Evolutionary conservation across 1,140 invertebrate genomes (phyloP).

Genomic region (Drosophila ercepeae): DNA sequence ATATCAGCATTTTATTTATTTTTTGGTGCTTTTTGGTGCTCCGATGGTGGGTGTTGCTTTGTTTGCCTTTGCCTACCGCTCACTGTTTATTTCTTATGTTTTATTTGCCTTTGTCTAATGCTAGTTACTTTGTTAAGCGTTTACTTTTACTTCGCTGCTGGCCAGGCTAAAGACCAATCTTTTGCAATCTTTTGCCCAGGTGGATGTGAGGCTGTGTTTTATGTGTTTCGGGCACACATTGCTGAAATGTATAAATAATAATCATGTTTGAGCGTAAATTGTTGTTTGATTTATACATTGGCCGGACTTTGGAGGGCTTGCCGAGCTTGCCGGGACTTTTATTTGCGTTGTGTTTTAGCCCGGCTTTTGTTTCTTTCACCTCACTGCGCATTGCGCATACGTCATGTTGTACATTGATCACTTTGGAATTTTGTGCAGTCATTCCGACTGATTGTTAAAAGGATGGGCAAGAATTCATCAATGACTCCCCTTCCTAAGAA

Average conservation of each 20-base stretch:
- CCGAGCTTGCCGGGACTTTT: slow-evolving; percentile 22
- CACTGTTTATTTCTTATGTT: slow-evolving; percentile 33
- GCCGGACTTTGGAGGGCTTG: slow-evolving; percentile 44
- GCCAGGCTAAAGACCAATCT: slow-evolving; percentile 38
- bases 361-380: slow-evolving; percentile 31
- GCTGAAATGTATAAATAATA: slow-evolving; percentile 73
- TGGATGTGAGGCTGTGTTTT: slow-evolving; percentile 43
- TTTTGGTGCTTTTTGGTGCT: slow-evolving; percentile 21
- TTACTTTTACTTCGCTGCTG: slow-evolving; percentile 60
- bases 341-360: slow-evolving; percentile 15
- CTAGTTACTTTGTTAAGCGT: slow-evolving; percentile 55
- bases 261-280: slow-evolving; percentile 65
- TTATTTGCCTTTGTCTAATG: slow-evolving; percentile 54
- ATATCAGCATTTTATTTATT: slow-evolving; percentile 70
- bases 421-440: slow-evolving; percentile 12
- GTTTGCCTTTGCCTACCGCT: slow-evolving; percentile 24
- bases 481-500: slow-evolving; percentile 12
- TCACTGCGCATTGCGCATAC: slow-evolving; percentile 23
- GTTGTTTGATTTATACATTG: slow-evolving; percentile 65
- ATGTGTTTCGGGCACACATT: slow-evolving; percentile 70
- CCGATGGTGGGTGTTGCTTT: slow-evolving; percentile 56
- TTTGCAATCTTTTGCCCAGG: slow-evolving; percentile 63
- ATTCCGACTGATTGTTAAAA: slow-evolving; percentile 12
- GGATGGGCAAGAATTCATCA: slow-evolving; percentile 9
- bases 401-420: slow-evolving; percentile 32